Conservation (phyloP, 2,113 vertebrate species). For the Gobiocypris rarus region DNA sequence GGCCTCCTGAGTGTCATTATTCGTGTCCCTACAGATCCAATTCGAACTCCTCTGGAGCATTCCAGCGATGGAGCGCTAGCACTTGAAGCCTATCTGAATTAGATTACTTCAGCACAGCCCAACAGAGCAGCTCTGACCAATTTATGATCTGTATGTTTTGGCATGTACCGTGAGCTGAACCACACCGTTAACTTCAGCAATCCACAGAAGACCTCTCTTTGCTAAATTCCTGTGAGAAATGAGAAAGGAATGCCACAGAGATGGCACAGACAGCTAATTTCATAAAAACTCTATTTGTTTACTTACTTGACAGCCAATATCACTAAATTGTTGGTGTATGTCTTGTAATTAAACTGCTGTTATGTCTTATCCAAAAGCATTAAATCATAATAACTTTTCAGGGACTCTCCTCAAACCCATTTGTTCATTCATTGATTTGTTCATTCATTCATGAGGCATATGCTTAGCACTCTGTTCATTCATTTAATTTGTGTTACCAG, state of each 20-base stretch:
- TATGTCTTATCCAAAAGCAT: constrained; percentile 20
- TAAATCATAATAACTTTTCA: constrained; percentile 37
- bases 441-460: constrained; percentile 65
- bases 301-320: constrained; percentile 33
- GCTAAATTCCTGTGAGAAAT: constrained; percentile 59
- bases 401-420: constrained; percentile 41
- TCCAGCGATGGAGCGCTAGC: constrained; percentile 56
- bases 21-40: constrained; percentile 64
- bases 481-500: constrained; percentile 58
- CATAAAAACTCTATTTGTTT: constrained; percentile 45
- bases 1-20: constrained; percentile 63
- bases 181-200: constrained; percentile 58
- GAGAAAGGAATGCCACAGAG: constrained; percentile 42
- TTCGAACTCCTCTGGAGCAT: constrained; percentile 62
- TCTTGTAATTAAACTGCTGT: constrained; percentile 20
- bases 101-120: constrained; percentile 50
- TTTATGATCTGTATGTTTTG: constrained; percentile 68
- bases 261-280: constrained; percentile 36
- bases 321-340: constrained; percentile 1
- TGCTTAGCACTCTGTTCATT: constrained; percentile 65
- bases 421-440: constrained; percentile 30
- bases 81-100: constrained; percentile 60
- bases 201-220: constrained; percentile 52
- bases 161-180: constrained; percentile 47
- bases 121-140: constrained; percentile 61